Evolutionary conservation across 2,888 invertebrate genomes (phyloP).

Genomic region (Lutraria lutraria): DNA sequence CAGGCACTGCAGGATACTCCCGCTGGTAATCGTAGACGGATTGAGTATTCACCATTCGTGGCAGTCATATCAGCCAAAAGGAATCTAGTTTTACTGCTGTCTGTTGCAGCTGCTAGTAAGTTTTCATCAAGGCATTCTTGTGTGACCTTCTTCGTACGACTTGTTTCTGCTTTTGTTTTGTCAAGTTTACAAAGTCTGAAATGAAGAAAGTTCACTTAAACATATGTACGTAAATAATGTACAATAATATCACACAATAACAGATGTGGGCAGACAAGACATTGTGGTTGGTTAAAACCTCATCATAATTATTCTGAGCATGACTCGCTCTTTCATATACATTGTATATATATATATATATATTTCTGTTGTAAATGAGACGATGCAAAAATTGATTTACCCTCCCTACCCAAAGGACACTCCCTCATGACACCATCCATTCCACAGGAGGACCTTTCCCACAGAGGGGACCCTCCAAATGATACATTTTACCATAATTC

Average conservation of each 20-base stretch:
- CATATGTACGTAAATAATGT: too few relatives aligned
- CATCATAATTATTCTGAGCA: neutral
- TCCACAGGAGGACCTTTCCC: too few relatives aligned
- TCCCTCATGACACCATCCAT: too few relatives aligned
- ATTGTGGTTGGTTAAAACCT: neutral
- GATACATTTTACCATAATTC: too few relatives aligned
- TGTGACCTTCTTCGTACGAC: neutral
- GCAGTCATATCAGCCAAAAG: neutral
- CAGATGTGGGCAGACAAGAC: too few relatives aligned
- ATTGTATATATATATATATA: too few relatives aligned
- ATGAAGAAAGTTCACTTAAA: too few relatives aligned
- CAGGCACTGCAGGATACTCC: neutral
- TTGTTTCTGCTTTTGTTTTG: neutral
- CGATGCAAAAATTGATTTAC: too few relatives aligned
- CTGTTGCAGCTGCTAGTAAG: neutral
- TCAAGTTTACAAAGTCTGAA: neutral
- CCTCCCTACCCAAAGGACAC: too few relatives aligned
- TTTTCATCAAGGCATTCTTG: neutral
- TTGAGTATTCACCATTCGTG: neutral
- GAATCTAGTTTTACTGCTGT: neutral
- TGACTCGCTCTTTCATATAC: neutral
- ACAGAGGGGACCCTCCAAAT: too few relatives aligned
- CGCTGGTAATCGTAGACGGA: neutral
- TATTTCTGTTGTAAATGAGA: too few relatives aligned
- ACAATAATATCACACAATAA: too few relatives aligned